Evolutionary conservation across 1,140 invertebrate species (phyloP).

Genomic region (Elysia chlorotica): DNA sequence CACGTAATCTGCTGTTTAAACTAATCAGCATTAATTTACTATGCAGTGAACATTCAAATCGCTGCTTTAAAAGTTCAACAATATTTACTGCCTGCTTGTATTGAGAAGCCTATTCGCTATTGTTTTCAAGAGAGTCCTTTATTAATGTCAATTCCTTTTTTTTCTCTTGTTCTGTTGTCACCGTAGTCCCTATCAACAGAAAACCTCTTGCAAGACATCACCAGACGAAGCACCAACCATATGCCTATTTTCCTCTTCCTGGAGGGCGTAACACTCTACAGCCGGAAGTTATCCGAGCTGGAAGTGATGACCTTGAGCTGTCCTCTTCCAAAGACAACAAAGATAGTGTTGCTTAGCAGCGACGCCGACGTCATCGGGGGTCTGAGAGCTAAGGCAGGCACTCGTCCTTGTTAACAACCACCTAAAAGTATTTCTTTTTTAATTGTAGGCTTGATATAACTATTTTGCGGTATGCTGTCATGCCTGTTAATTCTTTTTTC

Average conservation of each 20-base stretch:
- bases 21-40: neutral
- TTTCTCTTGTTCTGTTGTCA: too few relatives aligned
- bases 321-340: constrained; percentile 8
- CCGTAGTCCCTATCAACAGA: neutral
- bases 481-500: neutral
- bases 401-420: neutral
- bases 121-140: neutral
- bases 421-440: neutral
- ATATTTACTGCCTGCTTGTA: neutral
- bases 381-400: constrained; percentile 8
- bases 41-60: neutral
- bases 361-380: constrained; percentile 3
- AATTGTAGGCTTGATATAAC: neutral
- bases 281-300: neutral
- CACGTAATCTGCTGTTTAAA: neutral
- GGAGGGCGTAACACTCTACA: neutral
- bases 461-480: neutral
- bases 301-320: constrained; percentile 11
- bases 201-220: constrained; percentile 15
- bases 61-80: neutral
- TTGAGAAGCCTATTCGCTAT: too few relatives aligned
- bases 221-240: neutral
- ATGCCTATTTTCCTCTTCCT: constrained; percentile 13
- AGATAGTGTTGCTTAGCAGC: constrained; percentile 5
- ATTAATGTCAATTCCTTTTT: neutral